Evolutionary conservation across 1,140 invertebrate genomes (phyloP).

Genomic region (Drosophila arizonae): DNA sequence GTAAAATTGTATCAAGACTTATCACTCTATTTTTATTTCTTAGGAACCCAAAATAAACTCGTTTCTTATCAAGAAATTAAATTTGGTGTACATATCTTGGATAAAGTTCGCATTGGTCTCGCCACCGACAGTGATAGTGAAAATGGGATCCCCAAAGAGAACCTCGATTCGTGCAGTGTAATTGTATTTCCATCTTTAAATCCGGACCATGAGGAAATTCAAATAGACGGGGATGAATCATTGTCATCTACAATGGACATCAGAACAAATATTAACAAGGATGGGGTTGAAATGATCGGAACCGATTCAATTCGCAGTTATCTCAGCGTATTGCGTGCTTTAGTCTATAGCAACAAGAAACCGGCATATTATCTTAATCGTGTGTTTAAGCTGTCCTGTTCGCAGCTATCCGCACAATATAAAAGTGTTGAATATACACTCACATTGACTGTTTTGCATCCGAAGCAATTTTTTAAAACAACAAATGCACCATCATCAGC

Average conservation of each 20-base stretch:
- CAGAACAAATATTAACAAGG: slow-evolving; percentile 84
- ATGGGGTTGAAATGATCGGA: slow-evolving; percentile 91
- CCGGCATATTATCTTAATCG: slow-evolving; percentile 96
- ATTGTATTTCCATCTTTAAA: slow-evolving; percentile 96
- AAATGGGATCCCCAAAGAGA: slow-evolving; percentile 77
- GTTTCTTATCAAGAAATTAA: slow-evolving; percentile 82
- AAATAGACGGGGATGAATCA: slow-evolving; percentile 75
- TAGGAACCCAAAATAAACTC: slow-evolving; percentile 75
- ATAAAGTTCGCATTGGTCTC: slow-evolving; percentile 62
- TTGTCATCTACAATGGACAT: slow-evolving; percentile 80
- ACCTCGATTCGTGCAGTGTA: slow-evolving; percentile 94
- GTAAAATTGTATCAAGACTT: too few species aligned
- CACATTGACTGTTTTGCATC: slow-evolving; percentile 90
- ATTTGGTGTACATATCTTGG: slow-evolving; percentile 75
- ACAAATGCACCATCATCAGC: slow-evolving; percentile 42
- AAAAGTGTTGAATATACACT: slow-evolving; percentile 96
- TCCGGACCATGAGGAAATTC: slow-evolving; percentile 93
- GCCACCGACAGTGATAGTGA: slow-evolving; percentile 77
- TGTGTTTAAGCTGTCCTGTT: slow-evolving; percentile 96
- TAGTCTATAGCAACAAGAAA: slow-evolving; percentile 96
- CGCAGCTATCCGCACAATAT: slow-evolving; percentile 95
- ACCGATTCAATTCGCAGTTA: slow-evolving; percentile 93
- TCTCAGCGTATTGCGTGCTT: slow-evolving; percentile 89
- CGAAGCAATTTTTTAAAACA: slow-evolving; percentile 84
- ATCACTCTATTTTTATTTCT: not conserved